Evolutionary conservation across 2,797 vertebrate species (phyloP).

Genomic region (Ceryle rudis): DNA sequence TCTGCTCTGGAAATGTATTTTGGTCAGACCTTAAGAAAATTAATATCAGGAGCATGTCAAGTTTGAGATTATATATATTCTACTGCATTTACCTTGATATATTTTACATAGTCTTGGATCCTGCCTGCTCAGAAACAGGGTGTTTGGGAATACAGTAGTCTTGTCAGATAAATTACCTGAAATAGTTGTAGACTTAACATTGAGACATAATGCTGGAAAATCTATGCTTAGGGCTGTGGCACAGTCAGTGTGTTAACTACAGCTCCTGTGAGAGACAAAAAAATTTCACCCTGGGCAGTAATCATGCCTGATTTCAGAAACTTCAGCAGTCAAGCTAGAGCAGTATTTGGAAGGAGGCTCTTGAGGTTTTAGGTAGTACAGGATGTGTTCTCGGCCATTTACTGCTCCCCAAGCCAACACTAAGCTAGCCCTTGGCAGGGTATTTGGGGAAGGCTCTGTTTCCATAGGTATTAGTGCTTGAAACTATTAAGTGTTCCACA

Average conservation of each 20-base stretch:
- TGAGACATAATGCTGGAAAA: neutral
- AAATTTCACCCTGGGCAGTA: neutral
- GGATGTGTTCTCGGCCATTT: neutral
- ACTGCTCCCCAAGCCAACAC: neutral
- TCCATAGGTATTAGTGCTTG: conserved; percentile 33
- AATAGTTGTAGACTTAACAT: neutral
- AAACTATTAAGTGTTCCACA: conserved; percentile 55
- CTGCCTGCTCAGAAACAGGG: neutral
- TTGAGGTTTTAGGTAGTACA: neutral
- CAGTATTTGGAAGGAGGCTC: neutral
- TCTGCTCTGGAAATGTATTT: conserved; percentile 10
- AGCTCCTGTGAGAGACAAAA: neutral
- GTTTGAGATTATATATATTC: neutral
- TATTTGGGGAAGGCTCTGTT: conserved; percentile 24
- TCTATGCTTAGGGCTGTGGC: neutral
- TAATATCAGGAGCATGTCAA: neutral
- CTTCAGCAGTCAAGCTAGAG: neutral
- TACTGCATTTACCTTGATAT: neutral
- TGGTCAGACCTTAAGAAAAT: neutral
- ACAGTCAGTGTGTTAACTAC: neutral
- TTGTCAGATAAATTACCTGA: neutral
- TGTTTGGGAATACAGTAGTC: neutral
- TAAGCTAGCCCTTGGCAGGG: conserved; percentile 19
- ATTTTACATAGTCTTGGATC: neutral
- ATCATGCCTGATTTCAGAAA: neutral